phyloP scores from a whole-genome alignment of 1,140 invertebrate species.

The Caerostris darwini region DNA sequence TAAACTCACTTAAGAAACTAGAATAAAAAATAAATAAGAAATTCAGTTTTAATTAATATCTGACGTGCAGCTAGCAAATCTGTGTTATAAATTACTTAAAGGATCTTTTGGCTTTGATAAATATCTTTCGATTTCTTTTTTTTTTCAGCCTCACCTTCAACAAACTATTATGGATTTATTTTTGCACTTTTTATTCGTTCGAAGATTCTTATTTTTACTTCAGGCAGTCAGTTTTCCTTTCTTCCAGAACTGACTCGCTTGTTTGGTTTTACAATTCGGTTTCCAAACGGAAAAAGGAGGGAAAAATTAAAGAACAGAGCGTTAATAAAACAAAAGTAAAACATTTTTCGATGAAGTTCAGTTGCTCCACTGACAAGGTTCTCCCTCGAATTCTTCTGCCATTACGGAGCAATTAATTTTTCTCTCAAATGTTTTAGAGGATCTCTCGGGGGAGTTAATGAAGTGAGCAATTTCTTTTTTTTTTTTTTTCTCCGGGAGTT shows the following conservation, averaged over 20 bases:
- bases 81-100: too few species aligned
- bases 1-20: too few species aligned
- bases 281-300: background rate
- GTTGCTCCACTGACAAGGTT: background rate
- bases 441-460: background rate
- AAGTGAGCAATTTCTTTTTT: background rate
- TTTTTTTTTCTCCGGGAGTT: too few species aligned
- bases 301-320: background rate
- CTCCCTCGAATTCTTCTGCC: constrained; percentile 3
- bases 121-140: too few species aligned
- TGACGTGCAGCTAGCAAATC: too few species aligned
- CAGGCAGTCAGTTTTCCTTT: background rate
- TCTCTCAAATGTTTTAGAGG: background rate
- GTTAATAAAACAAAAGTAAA: background rate
- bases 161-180: background rate
- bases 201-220: background rate
- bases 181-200: background rate
- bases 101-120: too few species aligned
- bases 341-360: background rate
- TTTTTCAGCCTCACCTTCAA: too few species aligned
- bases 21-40: too few species aligned
- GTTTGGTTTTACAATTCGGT: constrained; percentile 31
- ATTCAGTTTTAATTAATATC: too few species aligned
- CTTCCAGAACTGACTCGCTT: background rate
- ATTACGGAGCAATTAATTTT: constrained; percentile 10